Evolutionary conservation across 2,113 vertebrate species (phyloP).

Genomic region (Catharus minimus): DNA sequence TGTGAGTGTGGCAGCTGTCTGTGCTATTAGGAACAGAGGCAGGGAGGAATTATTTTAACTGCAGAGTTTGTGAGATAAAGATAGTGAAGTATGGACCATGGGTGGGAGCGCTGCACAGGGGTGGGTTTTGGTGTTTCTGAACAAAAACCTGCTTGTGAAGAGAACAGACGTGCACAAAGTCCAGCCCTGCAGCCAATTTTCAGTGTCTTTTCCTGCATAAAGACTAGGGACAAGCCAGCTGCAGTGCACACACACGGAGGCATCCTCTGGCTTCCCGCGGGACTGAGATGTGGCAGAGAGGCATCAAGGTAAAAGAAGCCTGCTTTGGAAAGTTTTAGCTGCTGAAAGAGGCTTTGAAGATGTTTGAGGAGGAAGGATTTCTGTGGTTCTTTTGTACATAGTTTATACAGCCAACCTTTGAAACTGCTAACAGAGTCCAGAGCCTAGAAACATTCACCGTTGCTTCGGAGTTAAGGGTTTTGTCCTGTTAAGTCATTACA

Average conservation of each 20-base stretch:
- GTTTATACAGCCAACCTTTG: conserved; percentile 45
- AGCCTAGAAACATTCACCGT: conserved; percentile 16
- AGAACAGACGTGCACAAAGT: background rate
- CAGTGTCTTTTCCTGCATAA: background rate
- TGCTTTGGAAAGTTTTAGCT: background rate
- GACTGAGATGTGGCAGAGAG: background rate
- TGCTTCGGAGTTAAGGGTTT: conserved; percentile 58
- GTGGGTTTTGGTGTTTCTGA: conserved; percentile 24
- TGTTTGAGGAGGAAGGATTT: conserved; percentile 7
- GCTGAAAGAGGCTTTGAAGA: background rate
- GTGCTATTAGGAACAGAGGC: background rate
- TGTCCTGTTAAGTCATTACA: conserved; percentile 72
- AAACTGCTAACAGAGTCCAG: conserved; percentile 13
- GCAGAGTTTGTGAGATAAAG: background rate
- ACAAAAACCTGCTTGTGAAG: conserved; percentile 1
- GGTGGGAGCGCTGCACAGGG: background rate
- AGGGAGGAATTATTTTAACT: background rate
- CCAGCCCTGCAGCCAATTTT: background rate
- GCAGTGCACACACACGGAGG: background rate
- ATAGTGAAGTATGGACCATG: background rate
- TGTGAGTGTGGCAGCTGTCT: background rate
- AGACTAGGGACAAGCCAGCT: background rate
- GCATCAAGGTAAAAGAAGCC: background rate
- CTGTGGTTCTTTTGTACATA: conserved; percentile 12
- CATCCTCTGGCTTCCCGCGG: background rate